A percentile compares a stretch with the other conserved stretches of the same genome.
phyloP scores from a whole-genome alignment of 2,888 invertebrate species.

The Atrina japonica region DNA sequence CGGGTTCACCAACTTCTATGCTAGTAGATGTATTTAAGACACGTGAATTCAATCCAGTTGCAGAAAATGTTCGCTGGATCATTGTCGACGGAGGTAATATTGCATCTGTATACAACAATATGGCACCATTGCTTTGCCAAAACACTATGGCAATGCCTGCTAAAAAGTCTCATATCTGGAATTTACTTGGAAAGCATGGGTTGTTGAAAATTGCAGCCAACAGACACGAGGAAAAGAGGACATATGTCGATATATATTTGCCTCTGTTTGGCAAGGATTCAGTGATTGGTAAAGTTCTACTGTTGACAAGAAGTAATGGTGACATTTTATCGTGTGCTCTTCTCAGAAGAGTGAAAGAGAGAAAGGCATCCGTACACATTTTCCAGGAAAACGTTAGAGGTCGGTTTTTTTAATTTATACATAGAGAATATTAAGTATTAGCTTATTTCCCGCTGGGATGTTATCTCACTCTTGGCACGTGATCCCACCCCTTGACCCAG shows the following conservation, averaged over 20 bases:
- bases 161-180: constrained; percentile 47
- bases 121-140: constrained; percentile 28
- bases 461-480: too few relatives aligned
- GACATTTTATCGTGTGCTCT: constrained; percentile 86
- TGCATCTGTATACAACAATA: background rate
- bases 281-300: constrained; percentile 58
- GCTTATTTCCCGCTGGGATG: too few relatives aligned
- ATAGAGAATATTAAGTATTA: too few relatives aligned
- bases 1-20: constrained; percentile 50
- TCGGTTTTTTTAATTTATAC: too few relatives aligned
- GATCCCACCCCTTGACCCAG: too few relatives aligned
- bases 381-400: constrained; percentile 88
- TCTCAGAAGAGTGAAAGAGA: constrained; percentile 81
- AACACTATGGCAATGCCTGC: constrained; percentile 52
- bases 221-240: constrained; percentile 33
- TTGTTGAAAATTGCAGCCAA: constrained; percentile 47
- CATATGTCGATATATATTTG: constrained; percentile 58
- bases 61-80: constrained; percentile 41
- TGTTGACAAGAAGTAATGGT: constrained; percentile 44
- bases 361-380: constrained; percentile 67
- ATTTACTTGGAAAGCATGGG: constrained; percentile 62
- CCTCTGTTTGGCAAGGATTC: constrained; percentile 55
- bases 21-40: constrained; percentile 53
- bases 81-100: background rate
- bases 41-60: constrained; percentile 12